Percentiles rank a stretch among this genome's conserved stretches.
Evolutionary conservation across 1,140 invertebrate genomes (phyloP).

Genomic region (Diprion similis): DNA sequence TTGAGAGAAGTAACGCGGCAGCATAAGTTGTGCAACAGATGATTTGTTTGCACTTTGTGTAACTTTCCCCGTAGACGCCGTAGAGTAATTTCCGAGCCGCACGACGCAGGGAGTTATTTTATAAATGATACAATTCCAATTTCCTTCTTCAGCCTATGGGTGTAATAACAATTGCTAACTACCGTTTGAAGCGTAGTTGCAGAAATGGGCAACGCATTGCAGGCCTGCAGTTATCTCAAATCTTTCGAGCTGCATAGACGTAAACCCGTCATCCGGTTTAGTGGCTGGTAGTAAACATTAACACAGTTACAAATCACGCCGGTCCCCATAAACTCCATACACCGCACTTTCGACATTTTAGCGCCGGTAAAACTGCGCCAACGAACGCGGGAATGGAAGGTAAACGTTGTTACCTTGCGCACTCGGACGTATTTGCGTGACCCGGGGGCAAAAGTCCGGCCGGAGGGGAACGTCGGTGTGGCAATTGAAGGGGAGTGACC

Average conservation of each 20-base stretch:
- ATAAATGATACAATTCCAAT: slow-evolving; percentile 13
- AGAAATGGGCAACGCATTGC: neutral
- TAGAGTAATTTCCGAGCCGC: neutral
- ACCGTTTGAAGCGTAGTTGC: no score
- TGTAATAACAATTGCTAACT: no score
- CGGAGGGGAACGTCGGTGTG: neutral
- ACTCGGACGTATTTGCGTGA: slow-evolving; percentile 18
- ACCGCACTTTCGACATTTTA: slow-evolving; percentile 4
- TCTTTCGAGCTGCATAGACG: slow-evolving; percentile 35
- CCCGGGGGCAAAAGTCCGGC: neutral
- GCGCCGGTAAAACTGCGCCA: neutral
- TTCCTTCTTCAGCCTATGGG: neutral
- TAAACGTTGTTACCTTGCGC: neutral
- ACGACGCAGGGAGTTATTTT: neutral
- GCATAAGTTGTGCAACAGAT: no score
- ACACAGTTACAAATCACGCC: slow-evolving; percentile 11
- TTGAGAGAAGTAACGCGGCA: no score
- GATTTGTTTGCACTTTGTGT: neutral
- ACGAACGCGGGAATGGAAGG: neutral
- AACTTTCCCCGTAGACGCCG: neutral
- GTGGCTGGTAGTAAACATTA: slow-evolving; percentile 20
- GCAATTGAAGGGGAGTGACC: slow-evolving; percentile 17
- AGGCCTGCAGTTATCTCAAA: slow-evolving; percentile 37
- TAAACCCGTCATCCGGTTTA: slow-evolving; percentile 30
- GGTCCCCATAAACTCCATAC: slow-evolving; percentile 6